Evolutionary conservation across 2,113 vertebrate species (phyloP).

Genomic region (Aegotheles bennettii): DNA sequence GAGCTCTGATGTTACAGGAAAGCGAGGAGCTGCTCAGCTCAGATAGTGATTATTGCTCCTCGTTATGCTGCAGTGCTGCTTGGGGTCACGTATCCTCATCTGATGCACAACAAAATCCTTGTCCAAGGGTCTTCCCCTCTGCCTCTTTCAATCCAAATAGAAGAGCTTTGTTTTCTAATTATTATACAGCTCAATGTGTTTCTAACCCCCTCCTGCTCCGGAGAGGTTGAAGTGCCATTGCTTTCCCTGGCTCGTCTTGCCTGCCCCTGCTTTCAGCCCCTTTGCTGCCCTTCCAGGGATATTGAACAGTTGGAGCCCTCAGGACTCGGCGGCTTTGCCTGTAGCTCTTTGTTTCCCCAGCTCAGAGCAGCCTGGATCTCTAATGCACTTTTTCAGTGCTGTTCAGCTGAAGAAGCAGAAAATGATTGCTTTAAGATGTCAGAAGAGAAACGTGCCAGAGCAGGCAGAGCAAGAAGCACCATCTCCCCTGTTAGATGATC

Average conservation of each 20-base stretch:
- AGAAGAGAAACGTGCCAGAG: background rate
- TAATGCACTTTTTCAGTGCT: background rate
- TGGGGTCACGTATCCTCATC: background rate
- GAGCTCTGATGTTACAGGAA: rapidly evolving
- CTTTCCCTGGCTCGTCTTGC: background rate
- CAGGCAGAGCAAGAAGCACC: background rate
- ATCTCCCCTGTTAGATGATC: background rate
- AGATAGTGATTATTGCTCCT: background rate
- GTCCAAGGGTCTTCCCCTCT: background rate
- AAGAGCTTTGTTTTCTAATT: background rate
- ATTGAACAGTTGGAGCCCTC: background rate
- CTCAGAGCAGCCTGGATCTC: background rate
- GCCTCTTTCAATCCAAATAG: background rate
- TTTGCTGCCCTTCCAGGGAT: background rate
- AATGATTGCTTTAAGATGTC: background rate
- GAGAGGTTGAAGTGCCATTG: background rate
- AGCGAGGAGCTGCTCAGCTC: background rate
- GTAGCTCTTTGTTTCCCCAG: background rate
- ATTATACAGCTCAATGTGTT: background rate
- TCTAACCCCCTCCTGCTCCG: background rate
- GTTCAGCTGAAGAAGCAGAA: background rate
- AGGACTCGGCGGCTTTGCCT: background rate
- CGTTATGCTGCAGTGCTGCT: background rate
- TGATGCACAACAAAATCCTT: background rate
- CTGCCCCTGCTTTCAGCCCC: background rate